Evolutionary conservation across 2,113 vertebrate species (phyloP).

Genomic region (Micromys minutus): DNA sequence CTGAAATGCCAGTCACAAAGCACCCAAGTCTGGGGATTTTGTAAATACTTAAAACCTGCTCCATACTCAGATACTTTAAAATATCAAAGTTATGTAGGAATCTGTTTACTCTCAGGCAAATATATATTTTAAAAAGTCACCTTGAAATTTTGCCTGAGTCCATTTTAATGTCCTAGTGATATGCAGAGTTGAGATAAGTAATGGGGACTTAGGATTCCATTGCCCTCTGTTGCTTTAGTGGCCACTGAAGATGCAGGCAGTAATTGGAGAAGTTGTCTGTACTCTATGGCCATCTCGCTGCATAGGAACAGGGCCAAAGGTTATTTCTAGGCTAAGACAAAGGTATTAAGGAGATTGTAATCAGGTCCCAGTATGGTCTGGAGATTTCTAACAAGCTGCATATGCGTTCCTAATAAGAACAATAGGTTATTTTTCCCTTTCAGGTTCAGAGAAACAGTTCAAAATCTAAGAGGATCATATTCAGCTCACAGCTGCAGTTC

Average conservation of each 20-base stretch:
- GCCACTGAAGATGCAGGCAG: background rate
- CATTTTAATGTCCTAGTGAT: conserved; percentile 20
- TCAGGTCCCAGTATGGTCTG: background rate
- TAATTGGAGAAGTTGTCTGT: conserved; percentile 8
- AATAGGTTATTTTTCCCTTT: conserved; percentile 32
- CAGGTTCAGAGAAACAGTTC: conserved; percentile 26
- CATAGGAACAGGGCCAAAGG: background rate
- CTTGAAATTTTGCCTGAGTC: conserved; percentile 21
- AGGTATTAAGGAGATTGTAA: background rate
- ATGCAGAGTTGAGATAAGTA: conserved; percentile 4
- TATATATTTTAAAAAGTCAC: background rate
- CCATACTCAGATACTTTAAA: conserved; percentile 24
- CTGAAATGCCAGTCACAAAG: background rate
- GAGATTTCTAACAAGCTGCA: conserved; percentile 23
- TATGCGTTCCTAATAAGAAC: background rate
- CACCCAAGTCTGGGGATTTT: conserved; percentile 10
- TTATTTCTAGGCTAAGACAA: conserved; percentile 1
- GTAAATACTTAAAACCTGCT: conserved; percentile 10
- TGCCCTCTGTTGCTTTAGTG: background rate
- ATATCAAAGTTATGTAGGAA: background rate
- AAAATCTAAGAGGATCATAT: conserved; percentile 34
- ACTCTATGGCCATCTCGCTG: background rate
- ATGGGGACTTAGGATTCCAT: background rate
- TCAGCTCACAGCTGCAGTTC: conserved; percentile 49
- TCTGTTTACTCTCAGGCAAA: background rate